phyloP scores from a whole-genome alignment of 2,113 vertebrate species.

The Bos indicus region DNA sequence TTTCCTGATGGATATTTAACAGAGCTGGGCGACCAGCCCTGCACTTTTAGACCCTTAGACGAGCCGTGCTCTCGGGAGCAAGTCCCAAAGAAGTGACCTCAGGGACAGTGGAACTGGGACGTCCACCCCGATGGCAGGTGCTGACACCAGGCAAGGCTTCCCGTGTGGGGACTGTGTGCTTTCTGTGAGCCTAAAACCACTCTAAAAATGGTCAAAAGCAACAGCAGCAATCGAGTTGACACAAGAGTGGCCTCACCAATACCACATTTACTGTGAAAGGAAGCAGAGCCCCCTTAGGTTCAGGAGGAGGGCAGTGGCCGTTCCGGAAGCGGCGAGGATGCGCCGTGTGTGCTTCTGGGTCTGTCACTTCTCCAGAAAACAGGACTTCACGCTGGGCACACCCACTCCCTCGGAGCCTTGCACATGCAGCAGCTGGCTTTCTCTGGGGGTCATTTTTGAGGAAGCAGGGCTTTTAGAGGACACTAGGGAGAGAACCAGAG shows the following conservation, averaged over 20 bases:
- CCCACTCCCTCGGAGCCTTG: not conserved
- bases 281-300: not conserved
- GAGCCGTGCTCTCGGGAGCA: not conserved
- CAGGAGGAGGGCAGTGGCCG: not conserved
- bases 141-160: too few species aligned
- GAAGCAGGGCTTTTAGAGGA: not conserved
- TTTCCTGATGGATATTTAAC: not conserved
- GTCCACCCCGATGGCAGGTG: not conserved
- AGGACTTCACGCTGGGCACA: not conserved
- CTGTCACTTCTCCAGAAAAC: not conserved
- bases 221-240: not conserved
- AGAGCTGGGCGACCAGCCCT: not conserved
- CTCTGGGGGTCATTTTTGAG: too few species aligned
- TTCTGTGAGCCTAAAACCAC: not conserved
- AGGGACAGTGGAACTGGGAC: not conserved
- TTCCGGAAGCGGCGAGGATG: rapidly evolving
- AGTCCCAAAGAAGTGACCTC: not conserved
- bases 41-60: not conserved
- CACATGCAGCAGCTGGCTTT: not conserved
- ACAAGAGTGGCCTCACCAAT: not conserved
- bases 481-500: not conserved
- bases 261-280: not conserved
- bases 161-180: rapidly evolving
- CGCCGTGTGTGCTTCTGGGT: rapidly evolving
- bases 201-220: not conserved